Percentiles rank a stretch among this genome's conserved stretches.
phyloP scores from a whole-genome alignment of 2,888 invertebrate species.

The Drosophila kokeensis region DNA sequence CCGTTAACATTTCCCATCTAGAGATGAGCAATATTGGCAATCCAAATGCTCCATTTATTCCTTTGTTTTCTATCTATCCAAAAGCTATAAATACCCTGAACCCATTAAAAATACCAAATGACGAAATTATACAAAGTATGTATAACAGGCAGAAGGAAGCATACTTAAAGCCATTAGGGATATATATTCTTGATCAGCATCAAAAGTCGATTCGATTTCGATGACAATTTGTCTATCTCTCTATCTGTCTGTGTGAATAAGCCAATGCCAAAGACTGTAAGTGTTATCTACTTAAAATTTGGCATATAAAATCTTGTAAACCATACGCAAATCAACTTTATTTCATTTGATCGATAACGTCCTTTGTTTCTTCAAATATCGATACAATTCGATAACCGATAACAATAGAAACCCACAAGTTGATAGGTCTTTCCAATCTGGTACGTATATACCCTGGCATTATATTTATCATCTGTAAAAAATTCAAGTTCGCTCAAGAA shows the following conservation, averaged over 20 bases:
- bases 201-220: not conserved
- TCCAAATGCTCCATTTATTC: not conserved
- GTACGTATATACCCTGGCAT: not conserved
- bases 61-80: not conserved
- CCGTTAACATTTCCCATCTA: constrained; percentile 23
- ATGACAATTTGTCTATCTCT: not conserved
- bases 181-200: not conserved
- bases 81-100: not conserved
- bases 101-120: not conserved
- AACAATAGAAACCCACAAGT: not conserved
- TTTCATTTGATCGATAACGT: not conserved
- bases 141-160: not conserved
- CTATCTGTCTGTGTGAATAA: not conserved
- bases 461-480: not conserved
- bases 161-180: not conserved
- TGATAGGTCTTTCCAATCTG: not conserved
- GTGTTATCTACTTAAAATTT: not conserved
- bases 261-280: not conserved
- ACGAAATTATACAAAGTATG: not conserved
- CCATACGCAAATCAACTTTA: not conserved
- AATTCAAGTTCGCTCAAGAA: not conserved
- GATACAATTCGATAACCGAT: not conserved
- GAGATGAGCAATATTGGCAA: constrained; percentile 14
- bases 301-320: not conserved
- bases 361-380: not conserved